These are phyloP conservation scores for Mormoops blainvillei DNA, from an alignment of 2,113 vertebrate species.

Conservation along the genomic window DNA sequence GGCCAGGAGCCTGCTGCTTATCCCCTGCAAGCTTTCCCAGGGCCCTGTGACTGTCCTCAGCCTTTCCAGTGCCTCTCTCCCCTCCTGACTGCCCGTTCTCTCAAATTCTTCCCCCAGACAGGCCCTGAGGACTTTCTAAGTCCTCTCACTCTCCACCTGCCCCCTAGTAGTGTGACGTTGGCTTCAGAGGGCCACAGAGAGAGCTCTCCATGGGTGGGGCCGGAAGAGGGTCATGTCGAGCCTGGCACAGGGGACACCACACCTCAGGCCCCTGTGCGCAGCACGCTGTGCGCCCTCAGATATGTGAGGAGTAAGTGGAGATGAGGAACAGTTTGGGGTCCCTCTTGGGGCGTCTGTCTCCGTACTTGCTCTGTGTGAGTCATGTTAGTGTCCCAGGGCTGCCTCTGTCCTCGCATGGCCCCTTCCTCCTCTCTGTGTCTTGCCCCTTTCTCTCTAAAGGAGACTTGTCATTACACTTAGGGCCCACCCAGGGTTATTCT, in stretches of 20 bases:
- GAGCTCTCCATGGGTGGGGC: background rate
- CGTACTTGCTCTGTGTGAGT: background rate
- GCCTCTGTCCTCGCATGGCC: fast-evolving
- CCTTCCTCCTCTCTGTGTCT: background rate
- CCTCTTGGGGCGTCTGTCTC: background rate
- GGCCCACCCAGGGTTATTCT: background rate
- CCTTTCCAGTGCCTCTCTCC: background rate
- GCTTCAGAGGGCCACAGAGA: background rate
- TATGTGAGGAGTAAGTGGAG: background rate
- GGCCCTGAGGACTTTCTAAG: background rate
- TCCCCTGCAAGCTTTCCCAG: background rate
- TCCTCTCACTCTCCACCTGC: too few species aligned
- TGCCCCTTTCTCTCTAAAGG: background rate
- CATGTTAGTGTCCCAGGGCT: background rate
- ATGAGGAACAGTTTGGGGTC: background rate
- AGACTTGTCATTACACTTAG: background rate
- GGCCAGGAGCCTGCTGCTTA: background rate
- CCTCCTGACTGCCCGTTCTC: background rate
- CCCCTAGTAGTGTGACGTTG: background rate
- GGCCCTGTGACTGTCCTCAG: background rate
- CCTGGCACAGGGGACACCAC: background rate
- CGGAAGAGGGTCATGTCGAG: background rate
- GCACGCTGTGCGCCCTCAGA: background rate
- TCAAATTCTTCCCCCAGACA: background rate
- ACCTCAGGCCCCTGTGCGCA: background rate